Evolutionary conservation across 2,797 vertebrate genomes (phyloP), one percentile per base, ranked within the genome.

Genomic region (Columba guinea): DNA sequence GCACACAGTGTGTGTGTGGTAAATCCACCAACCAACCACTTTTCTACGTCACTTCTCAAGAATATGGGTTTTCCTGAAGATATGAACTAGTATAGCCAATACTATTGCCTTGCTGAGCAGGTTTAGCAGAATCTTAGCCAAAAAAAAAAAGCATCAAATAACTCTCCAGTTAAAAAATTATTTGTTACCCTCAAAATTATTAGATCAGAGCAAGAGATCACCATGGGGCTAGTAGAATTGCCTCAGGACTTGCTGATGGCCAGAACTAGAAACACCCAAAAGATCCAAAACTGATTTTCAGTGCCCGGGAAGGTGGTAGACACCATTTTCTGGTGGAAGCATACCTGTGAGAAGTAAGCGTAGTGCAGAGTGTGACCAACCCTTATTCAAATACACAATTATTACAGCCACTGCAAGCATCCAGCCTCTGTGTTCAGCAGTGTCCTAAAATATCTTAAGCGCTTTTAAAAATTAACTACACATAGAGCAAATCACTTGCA

Each of bases 401-500:
- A 41, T 26, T 65, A 70, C 7, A 67, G 26, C 16, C 16, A 49
- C 6, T 49, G 30, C 24, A 84, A 65, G 51, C 80, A 80, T 44
- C 18, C 46, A 63, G 27, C 23, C 24, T 77, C 56, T 30, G 6
- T 41, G 44, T 27, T 77, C 44, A 85, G 78, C 19, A 27, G 18
- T 44, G 26, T 20, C 22, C 51, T 65, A 74, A 82, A 86, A 37
- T 35, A 76, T 6, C 39, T 93, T 44, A 68, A 84, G 67, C 22
- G 2, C 5, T 46, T 87, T 93, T 70, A 51, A 87, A 95, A 92
- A 95, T 63, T 87, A 94, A 87, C 55, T 63, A 67, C 37, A 24
- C 30, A 32, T 10, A 69, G 1, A 79, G 28, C 20, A 76, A 84
- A 80, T 24, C 63, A 35, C 22, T 79, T 62, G 28, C 52, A 82